Base-by-base conservation (phyloP, 2,113 vertebrate species). In the Poicephalus gulielmi region DNA sequence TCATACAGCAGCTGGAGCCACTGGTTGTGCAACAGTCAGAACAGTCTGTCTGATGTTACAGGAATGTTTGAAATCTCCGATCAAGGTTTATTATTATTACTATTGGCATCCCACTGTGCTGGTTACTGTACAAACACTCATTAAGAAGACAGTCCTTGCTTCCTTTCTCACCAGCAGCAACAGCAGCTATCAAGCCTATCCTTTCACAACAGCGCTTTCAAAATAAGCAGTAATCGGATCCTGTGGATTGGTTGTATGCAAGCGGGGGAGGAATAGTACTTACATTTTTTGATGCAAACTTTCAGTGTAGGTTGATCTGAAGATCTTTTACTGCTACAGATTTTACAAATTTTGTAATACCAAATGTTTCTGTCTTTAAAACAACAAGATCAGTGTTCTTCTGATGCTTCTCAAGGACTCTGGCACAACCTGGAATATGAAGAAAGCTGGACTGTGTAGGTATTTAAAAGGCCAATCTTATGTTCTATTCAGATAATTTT, bases 21-120 rank as follows among this genome's bases (percentile, higher is more conserved):
- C 73, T 50, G 33, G 27, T 86, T 82, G 57, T 78, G 39, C 81
- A n/a, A 60, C 74, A 87, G 39, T 68, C 79, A 25, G 46, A 80
- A 60, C 1, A 1, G 23, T 47, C 37, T 31, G 13, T 92, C 88
- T 92, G 91, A 79, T 92, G 52, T 82, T 91, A 84, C 73, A n/a
- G 39, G 22, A 78, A 68, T 31, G 74, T 86, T 78, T 91, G 47
- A 95, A 94, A 92, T 89, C 77, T 78, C 73, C 70, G 83, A 79
- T 95, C 83, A 92, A 95, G 79, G 43, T 91, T 92, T 94, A 71
- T 81, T 86, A 47, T 86, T 75, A 80, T 92, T 86, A 35, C 35
- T 81, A 57, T 49, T 69, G 89, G 74, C 52, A 52, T 73, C 78
- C 89, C 4, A 1, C 74, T 76, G 87, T 83, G 70, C 74, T 79